Base-by-base conservation (phyloP, 2,797 vertebrate species). In the Acanthiza pusilla region DNA sequence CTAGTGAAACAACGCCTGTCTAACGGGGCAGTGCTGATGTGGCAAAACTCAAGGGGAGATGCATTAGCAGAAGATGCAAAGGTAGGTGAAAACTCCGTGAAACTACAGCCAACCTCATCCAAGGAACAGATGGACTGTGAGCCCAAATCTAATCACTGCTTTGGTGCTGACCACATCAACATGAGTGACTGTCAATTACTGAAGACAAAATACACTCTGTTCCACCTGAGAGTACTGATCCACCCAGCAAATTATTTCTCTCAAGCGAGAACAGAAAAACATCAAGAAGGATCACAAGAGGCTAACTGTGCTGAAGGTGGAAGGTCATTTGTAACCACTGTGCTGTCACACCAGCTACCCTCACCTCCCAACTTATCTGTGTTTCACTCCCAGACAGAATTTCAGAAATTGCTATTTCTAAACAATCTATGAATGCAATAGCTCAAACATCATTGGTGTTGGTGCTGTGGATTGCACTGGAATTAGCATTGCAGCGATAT, bases 1-100 rank as follows among this genome's bases (percentile, higher is more conserved):
- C 36, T 11, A 42, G 10, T 50, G 19, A 71, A 75, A 91, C 2
- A 1, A 43, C 3, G 17, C 0, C 0, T 23, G 19, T 47, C 45
- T 57, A 45, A 18, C 0, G 38, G 32, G 57, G 38, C 26, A 63
- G 42, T 11, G 60, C 11, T 47, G 65, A 47, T 58, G 43, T 32
- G 32, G 32, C 32, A 85, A 62, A 79, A 89, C 25, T 36, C 42
- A 29, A 48, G 42, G 17, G 19, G 29, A 85, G 36, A 57, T 20
- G 68, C 5, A 12, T 53, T 26, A 82, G 53, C 3, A 2, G 65
- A 63, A 81, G 40, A 58, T 63, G 63, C 15, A 74, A 57, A 88
- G 21, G 10, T 29, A 66, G 21, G 22, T 54, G 40, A 91, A 75
- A 93, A 85, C 30, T 65, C 53, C 45, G 22, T 53, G n/a, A 29